Conservation (phyloP, 2,888 invertebrate species). For the Congeria kusceri region DNA sequence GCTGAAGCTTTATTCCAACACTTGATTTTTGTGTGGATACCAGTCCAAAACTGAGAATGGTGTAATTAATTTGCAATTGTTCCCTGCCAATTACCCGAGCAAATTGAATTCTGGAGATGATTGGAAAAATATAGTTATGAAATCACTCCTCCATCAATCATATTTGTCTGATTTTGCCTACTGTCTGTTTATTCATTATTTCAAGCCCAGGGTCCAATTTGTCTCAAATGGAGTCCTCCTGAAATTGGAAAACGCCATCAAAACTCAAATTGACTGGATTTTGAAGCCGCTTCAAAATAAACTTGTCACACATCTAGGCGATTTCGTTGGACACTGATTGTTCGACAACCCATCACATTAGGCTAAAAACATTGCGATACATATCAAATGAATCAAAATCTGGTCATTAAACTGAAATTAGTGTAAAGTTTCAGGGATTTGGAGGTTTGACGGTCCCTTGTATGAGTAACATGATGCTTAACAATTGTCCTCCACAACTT, state of each 20-base stretch:
- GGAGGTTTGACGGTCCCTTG: conserved; percentile 18
- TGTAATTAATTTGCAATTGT: conserved; percentile 68
- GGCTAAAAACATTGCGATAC: conserved; percentile 44
- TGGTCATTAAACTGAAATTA: conserved; percentile 58
- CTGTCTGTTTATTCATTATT: conserved; percentile 34
- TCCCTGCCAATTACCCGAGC: conserved; percentile 55
- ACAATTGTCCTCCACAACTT: conserved; percentile 39
- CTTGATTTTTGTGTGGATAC: neutral
- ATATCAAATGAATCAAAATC: conserved; percentile 63
- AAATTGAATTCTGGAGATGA: conserved; percentile 65
- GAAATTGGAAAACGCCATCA: conserved; percentile 20
- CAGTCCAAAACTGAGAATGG: conserved; percentile 9
- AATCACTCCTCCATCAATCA: conserved; percentile 61
- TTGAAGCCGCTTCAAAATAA: conserved; percentile 51
- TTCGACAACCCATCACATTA: conserved; percentile 46
- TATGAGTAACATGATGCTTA: conserved; percentile 36
- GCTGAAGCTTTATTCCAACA: neutral
- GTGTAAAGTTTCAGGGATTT: conserved; percentile 51
- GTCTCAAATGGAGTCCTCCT: neutral
- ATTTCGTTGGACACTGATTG: conserved; percentile 39
- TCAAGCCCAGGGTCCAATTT: too few species aligned
- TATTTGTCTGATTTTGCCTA: conserved; percentile 57
- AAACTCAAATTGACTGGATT: conserved; percentile 29
- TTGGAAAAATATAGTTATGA: conserved; percentile 69
- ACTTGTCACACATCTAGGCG: conserved; percentile 59